Evolutionary conservation across 2,113 vertebrate genomes (phyloP).

Genomic region (Phrynosoma platyrhinos): DNA sequence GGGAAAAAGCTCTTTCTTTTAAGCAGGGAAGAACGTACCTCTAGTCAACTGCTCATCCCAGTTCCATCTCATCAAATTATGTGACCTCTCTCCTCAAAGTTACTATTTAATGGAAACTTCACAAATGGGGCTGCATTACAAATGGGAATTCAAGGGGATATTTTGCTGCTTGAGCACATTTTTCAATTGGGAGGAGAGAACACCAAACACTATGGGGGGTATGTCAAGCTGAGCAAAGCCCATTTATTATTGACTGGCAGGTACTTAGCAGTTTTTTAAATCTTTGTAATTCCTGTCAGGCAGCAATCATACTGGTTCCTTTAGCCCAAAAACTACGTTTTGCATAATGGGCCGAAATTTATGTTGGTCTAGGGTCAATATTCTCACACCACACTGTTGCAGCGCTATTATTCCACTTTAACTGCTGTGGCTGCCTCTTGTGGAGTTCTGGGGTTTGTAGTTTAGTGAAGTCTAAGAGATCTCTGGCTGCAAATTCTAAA

Average conservation of each 20-base stretch:
- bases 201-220: neutral
- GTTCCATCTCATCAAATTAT: neutral
- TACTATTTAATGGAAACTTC: neutral
- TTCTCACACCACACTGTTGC: too few species aligned
- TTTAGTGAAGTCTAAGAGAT: too few species aligned
- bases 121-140: neutral
- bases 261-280: neutral
- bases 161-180: slow-evolving; percentile 49
- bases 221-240: neutral
- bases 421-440: too few species aligned
- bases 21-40: neutral
- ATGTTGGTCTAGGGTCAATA: too few species aligned
- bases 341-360: too few species aligned
- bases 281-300: neutral
- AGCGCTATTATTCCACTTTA: too few species aligned
- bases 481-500: too few species aligned
- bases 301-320: neutral
- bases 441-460: too few species aligned
- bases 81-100: neutral
- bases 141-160: slow-evolving; percentile 30
- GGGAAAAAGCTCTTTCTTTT: too few species aligned
- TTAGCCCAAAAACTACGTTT: too few species aligned
- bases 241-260: neutral
- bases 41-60: neutral
- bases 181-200: slow-evolving; percentile 26